Conservation (phyloP, 1,140 invertebrate species). For the Mizuhopecten yessoensis region DNA sequence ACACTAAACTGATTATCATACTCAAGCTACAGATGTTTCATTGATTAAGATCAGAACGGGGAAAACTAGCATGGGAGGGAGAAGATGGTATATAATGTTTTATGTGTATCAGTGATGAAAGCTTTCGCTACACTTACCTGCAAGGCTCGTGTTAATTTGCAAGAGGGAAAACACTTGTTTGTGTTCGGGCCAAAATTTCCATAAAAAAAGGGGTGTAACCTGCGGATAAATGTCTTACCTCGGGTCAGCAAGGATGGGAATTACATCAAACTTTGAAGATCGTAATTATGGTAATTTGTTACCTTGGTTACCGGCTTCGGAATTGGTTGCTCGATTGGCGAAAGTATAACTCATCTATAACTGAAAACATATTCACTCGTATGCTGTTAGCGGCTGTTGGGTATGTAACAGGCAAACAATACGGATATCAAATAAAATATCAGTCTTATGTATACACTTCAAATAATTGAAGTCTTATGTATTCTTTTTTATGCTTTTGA, state of each 20-base stretch:
- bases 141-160: constrained; percentile 29
- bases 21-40: not conserved
- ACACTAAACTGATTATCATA: not conserved
- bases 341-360: too few species aligned
- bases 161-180: constrained; percentile 11
- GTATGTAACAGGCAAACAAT: too few species aligned
- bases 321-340: not conserved
- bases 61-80: not conserved
- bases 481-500: too few species aligned
- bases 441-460: too few species aligned
- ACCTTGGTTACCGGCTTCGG: not conserved
- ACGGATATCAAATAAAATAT: too few species aligned
- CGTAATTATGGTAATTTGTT: not conserved
- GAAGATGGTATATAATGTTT: not conserved
- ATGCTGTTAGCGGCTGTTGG: too few species aligned
- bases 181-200: not conserved
- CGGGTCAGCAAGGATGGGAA: not conserved
- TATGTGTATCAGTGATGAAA: not conserved
- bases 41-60: not conserved
- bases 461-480: too few species aligned
- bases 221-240: not conserved
- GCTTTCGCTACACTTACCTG: not conserved
- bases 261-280: constrained; percentile 10
- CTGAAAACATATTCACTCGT: not conserved
- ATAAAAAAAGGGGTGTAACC: not conserved